Evolutionary conservation across 2,113 vertebrate genomes (phyloP), one percentile per base, ranked within the genome.

Genomic region (Percopsis transmontana): DNA sequence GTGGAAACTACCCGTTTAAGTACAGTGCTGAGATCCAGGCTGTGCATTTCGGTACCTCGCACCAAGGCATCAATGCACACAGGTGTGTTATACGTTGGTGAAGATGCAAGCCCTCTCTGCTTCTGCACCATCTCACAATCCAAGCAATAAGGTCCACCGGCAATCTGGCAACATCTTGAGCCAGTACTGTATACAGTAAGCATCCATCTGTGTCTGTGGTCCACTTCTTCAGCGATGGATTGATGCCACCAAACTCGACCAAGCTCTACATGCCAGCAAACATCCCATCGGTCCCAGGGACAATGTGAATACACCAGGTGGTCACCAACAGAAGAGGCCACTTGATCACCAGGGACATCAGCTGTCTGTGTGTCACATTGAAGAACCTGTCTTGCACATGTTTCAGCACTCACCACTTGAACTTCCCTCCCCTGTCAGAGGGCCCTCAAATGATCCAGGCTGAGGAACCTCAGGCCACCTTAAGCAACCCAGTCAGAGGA

Each of bases 221-320:
- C n/a, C n/a, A n/a, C n/a, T n/a, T n/a, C n/a, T n/a, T n/a, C n/a
- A n/a, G n/a, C n/a, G n/a, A n/a, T n/a, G n/a, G n/a, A n/a, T n/a
- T 15, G 47, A 68, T 51, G 24, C 66, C 7, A 7, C 45, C 19
- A 38, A 41, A 52, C 62, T 62, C 39, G 62, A 33, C 21, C 2
- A n/a, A 45, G 51, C 13, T 42, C 23, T 38, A n/a, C 58, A 69
- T 69, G 58, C 58, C 58, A 61, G 58, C 16, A n/a, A 61, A 61
- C 57, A 69, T 62, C n/a, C 58, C 52, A 47, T 20, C 58, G 5
- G 58, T 62, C 40, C 68, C 68, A 44, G 48, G 48, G 14, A 70
- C 59, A 54, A 70, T 62, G 68, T 16, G 56, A 51, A 59, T 60
- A 38, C 68, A 62, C 23, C 68, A 70, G 59, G 51, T 62, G 38